Percentiles rank a stretch among this genome's conserved stretches.
These are phyloP conservation scores for Heterodera filipjevi DNA, from an alignment of 2,888 invertebrate species.

Conservation along the genomic window DNA sequence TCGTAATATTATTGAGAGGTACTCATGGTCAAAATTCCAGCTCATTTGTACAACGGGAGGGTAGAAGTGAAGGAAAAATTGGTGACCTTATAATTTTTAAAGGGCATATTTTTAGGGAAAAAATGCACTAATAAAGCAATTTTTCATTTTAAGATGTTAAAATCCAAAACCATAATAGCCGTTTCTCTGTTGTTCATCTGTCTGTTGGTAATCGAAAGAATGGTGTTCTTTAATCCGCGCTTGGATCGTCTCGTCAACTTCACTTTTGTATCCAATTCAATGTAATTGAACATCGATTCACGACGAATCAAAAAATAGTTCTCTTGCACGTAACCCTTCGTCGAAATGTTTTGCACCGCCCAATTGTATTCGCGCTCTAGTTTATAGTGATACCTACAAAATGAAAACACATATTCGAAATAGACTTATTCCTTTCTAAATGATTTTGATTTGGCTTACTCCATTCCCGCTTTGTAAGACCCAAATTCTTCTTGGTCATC, in stretches of 20 bases:
- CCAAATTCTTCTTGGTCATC: constrained; percentile 66
- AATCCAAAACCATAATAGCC: constrained; percentile 8
- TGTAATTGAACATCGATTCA: constrained; percentile 66
- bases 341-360: constrained; percentile 86
- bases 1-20: too few species aligned
- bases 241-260: constrained; percentile 39
- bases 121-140: too few species aligned
- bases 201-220: constrained; percentile 23
- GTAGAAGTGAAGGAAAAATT: too few species aligned
- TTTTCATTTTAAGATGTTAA: not conserved
- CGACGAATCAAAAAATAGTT: constrained; percentile 67
- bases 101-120: too few species aligned
- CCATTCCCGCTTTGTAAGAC: constrained; percentile 29
- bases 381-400: constrained; percentile 82
- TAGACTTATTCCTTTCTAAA: not conserved
- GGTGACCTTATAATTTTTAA: too few species aligned
- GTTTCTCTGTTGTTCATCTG: constrained; percentile 23
- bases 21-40: too few species aligned
- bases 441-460: constrained; percentile 24
- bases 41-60: too few species aligned
- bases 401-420: not conserved
- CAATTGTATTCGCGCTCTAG: constrained; percentile 98
- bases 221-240: constrained; percentile 13
- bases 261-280: constrained; percentile 69
- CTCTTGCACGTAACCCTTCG: constrained; percentile 68